Evolutionary conservation across 2,888 invertebrate genomes (phyloP).

Genomic region (Eupsilia transversa): DNA sequence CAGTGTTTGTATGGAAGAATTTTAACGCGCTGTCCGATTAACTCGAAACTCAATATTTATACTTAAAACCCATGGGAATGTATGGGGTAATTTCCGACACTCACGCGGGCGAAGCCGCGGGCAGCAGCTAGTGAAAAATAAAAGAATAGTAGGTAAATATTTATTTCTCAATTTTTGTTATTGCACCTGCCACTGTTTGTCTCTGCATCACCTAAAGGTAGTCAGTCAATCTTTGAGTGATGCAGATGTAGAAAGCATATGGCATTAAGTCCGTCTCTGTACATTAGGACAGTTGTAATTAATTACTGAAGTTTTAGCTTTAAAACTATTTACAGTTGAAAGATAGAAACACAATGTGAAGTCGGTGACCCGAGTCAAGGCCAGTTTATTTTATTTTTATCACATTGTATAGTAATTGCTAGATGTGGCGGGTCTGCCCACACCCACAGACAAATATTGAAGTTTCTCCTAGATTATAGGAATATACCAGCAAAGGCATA

Average conservation of each 20-base stretch:
- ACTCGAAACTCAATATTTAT: too few species aligned
- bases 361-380: conserved; percentile 39
- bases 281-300: not conserved
- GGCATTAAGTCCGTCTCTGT: not conserved
- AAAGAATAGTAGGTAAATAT: not conserved
- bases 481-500: not conserved
- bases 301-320: conserved; percentile 29
- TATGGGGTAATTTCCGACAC: too few species aligned
- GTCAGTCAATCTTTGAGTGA: too few species aligned
- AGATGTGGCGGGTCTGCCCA: conserved; percentile 7
- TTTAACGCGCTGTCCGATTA: too few species aligned
- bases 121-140: too few species aligned
- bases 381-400: conserved; percentile 43
- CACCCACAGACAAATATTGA: conserved; percentile 14
- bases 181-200: not conserved
- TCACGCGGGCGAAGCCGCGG: too few species aligned
- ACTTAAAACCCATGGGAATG: too few species aligned
- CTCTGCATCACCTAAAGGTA: not conserved
- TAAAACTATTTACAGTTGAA: conserved; percentile 5
- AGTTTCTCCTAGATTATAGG: conserved; percentile 37
- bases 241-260: not conserved
- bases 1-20: too few species aligned
- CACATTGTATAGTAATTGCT: conserved; percentile 11
- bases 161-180: not conserved
- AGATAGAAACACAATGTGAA: conserved; percentile 33